Evolutionary conservation across 2,797 vertebrate species (phyloP).

Genomic region (Lepilemur ruficaudatus): DNA sequence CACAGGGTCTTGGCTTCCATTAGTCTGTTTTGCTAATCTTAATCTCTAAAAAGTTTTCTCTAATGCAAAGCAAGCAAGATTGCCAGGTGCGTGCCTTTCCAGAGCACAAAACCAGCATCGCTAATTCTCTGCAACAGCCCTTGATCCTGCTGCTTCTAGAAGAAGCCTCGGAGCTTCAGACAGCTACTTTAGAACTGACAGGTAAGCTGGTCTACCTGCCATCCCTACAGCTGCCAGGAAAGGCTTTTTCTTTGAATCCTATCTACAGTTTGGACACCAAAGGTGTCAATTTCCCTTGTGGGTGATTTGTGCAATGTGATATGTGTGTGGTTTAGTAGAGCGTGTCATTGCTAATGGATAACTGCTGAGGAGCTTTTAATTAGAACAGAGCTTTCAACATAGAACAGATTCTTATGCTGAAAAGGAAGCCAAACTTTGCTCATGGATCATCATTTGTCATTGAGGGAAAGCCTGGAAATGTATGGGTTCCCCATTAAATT

Average conservation of each 20-base stretch:
- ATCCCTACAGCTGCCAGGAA: neutral
- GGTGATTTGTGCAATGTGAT: neutral
- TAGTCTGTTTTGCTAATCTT: neutral
- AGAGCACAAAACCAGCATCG: neutral
- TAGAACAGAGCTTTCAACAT: neutral
- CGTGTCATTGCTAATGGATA: neutral
- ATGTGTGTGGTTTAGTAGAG: neutral
- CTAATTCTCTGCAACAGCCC: neutral
- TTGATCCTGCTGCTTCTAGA: neutral
- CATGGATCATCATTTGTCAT: neutral
- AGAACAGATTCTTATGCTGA: neutral
- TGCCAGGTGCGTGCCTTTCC: neutral
- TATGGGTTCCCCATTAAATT: neutral
- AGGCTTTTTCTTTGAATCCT: neutral
- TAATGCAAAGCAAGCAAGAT: neutral
- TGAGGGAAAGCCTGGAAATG: neutral
- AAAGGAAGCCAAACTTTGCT: conserved; percentile 9
- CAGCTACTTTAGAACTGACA: neutral
- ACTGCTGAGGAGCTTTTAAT: neutral
- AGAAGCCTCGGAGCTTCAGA: neutral
- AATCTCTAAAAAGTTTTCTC: neutral
- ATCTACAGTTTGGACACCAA: neutral
- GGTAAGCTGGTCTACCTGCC: neutral
- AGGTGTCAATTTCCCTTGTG: neutral
- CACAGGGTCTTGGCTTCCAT: neutral